phyloP scores from a whole-genome alignment of 2,797 vertebrate genomes.

The Enoplosus armatus region DNA sequence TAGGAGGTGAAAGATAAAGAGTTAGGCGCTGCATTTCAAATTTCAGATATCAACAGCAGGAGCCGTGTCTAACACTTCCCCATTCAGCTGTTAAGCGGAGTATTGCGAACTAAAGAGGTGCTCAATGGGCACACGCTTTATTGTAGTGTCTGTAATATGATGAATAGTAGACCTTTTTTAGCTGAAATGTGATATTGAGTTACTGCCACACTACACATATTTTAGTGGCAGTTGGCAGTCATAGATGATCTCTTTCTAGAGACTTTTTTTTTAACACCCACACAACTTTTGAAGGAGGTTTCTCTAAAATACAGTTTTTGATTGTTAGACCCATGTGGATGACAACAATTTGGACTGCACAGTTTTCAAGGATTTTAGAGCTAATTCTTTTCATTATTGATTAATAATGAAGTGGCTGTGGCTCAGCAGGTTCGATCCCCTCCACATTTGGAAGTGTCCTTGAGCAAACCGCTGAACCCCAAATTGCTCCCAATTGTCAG shows the following conservation, averaged over 20 bases:
- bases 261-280: neutral
- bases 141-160: slow-evolving; percentile 40
- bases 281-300: neutral
- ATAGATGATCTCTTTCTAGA: slow-evolving; percentile 5
- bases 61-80: slow-evolving; percentile 39
- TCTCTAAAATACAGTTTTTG: neutral
- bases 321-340: neutral
- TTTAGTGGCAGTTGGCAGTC: slow-evolving; percentile 21
- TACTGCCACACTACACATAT: slow-evolving; percentile 28
- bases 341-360: neutral
- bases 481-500: neutral
- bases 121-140: slow-evolving; percentile 46
- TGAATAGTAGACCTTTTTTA: slow-evolving; percentile 42
- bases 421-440: neutral
- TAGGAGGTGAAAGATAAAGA: slow-evolving; percentile 62
- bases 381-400: neutral
- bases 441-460: neutral
- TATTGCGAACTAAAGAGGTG: slow-evolving; percentile 51
- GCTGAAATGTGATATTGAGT: slow-evolving; percentile 30
- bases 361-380: neutral
- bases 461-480: neutral
- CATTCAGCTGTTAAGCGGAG: slow-evolving; percentile 40
- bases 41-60: slow-evolving; percentile 53
- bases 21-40: slow-evolving; percentile 46
- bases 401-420: neutral